Evolutionary conservation across 2,888 invertebrate genomes (phyloP).

Genomic region (Pimpla rufipes): DNA sequence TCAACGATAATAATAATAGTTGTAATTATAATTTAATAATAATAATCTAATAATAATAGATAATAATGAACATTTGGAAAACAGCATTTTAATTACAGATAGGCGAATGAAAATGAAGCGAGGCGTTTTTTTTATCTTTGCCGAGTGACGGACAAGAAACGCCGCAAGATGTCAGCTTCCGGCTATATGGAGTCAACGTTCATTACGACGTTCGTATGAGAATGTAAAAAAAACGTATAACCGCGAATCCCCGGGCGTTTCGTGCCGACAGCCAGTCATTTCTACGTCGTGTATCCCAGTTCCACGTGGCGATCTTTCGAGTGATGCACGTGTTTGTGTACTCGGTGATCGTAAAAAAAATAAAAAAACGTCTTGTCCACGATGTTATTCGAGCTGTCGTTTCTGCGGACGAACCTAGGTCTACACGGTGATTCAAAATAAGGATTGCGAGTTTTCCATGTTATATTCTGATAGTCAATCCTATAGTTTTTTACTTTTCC

Average conservation of each 20-base stretch:
- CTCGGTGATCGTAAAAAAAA: not conserved
- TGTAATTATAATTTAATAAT: too few relatives aligned
- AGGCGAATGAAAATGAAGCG: too few relatives aligned
- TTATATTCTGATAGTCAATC: not conserved
- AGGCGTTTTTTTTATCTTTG: not conserved
- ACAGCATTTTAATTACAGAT: too few relatives aligned
- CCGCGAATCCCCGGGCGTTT: constrained; percentile 1
- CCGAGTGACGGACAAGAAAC: not conserved
- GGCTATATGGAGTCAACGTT: not conserved
- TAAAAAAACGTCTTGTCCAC: not conserved
- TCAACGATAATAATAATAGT: too few relatives aligned
- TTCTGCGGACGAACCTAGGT: not conserved
- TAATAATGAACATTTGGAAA: too few relatives aligned
- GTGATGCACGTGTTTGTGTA: not conserved
- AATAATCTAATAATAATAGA: too few relatives aligned
- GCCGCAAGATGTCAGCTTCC: not conserved
- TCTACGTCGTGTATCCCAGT: not conserved
- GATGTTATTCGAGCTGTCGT: constrained; percentile 1
- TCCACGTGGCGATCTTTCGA: not conserved
- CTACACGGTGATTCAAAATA: not conserved
- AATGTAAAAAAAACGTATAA: constrained; percentile 16
- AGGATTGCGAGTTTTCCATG: not conserved
- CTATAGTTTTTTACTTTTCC: not conserved
- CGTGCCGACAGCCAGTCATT: not conserved
- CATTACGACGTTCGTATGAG: constrained; percentile 1